A percentile compares a stretch with the other conserved stretches of the same genome.
phyloP scores from a whole-genome alignment of 1,140 invertebrate genomes.

The Phymorhynchus buccinoides region DNA sequence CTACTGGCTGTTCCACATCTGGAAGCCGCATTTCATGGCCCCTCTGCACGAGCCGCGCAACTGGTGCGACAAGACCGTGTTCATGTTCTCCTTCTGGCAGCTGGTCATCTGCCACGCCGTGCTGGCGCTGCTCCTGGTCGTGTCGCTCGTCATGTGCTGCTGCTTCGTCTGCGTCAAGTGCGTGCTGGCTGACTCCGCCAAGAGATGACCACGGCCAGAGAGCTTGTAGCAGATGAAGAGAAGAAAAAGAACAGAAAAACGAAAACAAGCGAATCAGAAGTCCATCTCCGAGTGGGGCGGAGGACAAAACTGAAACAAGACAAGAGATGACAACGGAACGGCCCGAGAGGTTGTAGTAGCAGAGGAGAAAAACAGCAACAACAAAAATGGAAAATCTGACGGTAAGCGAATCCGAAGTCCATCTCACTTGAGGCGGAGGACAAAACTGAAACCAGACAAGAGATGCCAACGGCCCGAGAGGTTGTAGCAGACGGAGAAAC shows the following conservation, averaged over 20 bases:
- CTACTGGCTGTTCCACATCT: conserved; percentile 73
- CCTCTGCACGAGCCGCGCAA: conserved; percentile 77
- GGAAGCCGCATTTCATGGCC: conserved; percentile 70
- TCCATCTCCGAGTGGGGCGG: neutral
- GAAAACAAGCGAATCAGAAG: neutral
- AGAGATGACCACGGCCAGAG: conserved; percentile 25
- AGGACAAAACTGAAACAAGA: neutral
- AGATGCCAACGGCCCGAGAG: neutral
- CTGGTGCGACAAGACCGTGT: conserved; percentile 69
- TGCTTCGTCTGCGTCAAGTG: conserved; percentile 58
- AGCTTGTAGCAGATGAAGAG: neutral
- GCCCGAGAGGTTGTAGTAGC: too few relatives aligned
- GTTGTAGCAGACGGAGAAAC: neutral
- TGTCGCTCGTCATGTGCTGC: conserved; percentile 47
- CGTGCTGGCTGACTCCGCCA: conserved; percentile 33
- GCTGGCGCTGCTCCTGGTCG: conserved; percentile 43
- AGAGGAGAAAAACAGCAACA: too few relatives aligned
- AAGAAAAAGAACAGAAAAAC: neutral
- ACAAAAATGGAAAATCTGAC: too few relatives aligned
- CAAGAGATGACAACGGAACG: neutral
- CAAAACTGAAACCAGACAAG: too few relatives aligned
- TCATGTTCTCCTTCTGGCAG: conserved; percentile 76
- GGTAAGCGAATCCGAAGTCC: too few relatives aligned
- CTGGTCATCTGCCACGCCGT: conserved; percentile 73
- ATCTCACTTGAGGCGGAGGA: too few relatives aligned